These are phyloP conservation scores for Lycodopsis pacificus DNA, from an alignment of 2,797 vertebrate species.

Conservation along the genomic window DNA sequence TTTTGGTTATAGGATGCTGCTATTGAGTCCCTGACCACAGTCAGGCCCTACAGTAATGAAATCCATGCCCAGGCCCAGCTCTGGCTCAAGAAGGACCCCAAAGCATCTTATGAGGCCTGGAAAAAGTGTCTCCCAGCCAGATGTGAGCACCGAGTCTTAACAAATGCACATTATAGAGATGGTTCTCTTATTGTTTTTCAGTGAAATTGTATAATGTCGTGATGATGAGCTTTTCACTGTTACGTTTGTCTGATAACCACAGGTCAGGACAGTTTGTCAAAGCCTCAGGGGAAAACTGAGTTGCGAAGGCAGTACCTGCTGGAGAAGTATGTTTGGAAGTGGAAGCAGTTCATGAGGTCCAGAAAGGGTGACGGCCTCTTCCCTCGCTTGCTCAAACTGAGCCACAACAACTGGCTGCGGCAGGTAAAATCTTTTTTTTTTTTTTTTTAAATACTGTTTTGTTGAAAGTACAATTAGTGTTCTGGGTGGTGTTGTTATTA, in stretches of 20 bases:
- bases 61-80: constrained; percentile 98
- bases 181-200: background rate
- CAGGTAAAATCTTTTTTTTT: constrained; percentile 82
- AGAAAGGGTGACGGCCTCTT: constrained; percentile 88
- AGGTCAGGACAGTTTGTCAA: constrained; percentile 88
- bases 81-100: constrained; percentile 98
- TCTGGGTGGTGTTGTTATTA: background rate
- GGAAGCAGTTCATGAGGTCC: constrained; percentile 96
- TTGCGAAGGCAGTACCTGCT: constrained; percentile 92
- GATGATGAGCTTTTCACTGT: background rate
- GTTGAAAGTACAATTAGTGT: background rate
- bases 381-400: constrained; percentile 92
- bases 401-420: constrained; percentile 98
- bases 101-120: constrained; percentile 97
- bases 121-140: constrained; percentile 98
- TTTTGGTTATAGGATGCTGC: constrained; percentile 89
- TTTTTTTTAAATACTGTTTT: background rate
- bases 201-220: background rate
- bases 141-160: constrained; percentile 81
- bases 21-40: constrained; percentile 94
- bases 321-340: constrained; percentile 98
- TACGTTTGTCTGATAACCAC: constrained; percentile 4
- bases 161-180: background rate
- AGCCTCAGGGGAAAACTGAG: constrained; percentile 91
- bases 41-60: constrained; percentile 98